Base-by-base conservation (phyloP, 2,888 invertebrate genomes). In the Andrena haemorrhoa region DNA sequence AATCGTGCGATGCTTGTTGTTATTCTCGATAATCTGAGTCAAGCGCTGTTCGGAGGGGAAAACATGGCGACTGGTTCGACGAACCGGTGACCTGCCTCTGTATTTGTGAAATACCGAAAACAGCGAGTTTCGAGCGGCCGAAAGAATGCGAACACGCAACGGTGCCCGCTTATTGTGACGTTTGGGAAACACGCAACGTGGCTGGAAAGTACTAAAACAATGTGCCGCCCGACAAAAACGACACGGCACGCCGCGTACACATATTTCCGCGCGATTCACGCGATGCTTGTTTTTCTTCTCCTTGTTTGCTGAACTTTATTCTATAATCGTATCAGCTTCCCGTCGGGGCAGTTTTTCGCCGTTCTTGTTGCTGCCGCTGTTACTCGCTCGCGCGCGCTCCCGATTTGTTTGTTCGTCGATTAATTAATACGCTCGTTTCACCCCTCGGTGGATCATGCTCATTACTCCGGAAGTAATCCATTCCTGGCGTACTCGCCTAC, bases 171-270 rank as follows among this genome's bases (percentile, higher is more conserved):
- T 68, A 71, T 72, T 80, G 80, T 80, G 72, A 69, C 75, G 63
- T 75, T 81, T 56, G 73, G 81, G 72, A 72, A 76, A 76, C 76
- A 81, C 69, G 82, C 76, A 76, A 83, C 69, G 72, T 31, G 76
- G 69, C 72, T 73, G 73, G 73, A 76, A 70, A 75, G 80, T 80
- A 80, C 68, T 61, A 51, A 75, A 56, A 80, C 75, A 80, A 75
- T 73, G 76, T 68, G 69, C 35, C 73, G 61, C 68, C 69, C 77
- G 77, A 69, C 73, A 77, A 81, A 82, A 83, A 81, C 76, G 76
- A 70, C 83, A 65, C 64, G 72, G 41, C 66, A 49, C 33, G 47
- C 76, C 60, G 79, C 65, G 60, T 73, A 64, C 82, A 76, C 76
- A 76, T 76, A 76, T 76, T 83, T 83, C 73, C 73, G 69, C 75